phyloP scores from a whole-genome alignment of 2,888 invertebrate genomes.

The Eurytoma adleriae region DNA sequence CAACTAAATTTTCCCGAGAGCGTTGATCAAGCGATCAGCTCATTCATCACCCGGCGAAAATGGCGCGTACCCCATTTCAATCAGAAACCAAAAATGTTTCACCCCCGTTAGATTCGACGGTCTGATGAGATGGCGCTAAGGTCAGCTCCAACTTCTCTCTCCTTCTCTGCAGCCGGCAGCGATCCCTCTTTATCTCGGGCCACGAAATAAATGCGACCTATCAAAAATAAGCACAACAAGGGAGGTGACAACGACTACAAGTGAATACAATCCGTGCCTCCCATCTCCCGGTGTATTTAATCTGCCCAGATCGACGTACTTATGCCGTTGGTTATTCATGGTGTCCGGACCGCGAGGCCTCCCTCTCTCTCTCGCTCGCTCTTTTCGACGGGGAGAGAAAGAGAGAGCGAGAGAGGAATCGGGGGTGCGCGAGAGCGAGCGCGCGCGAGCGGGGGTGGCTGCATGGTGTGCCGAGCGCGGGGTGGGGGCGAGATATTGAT shows the following conservation, averaged over 20 bases:
- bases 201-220: not conserved
- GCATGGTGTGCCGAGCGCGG: constrained; percentile 59
- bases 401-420: constrained; percentile 23
- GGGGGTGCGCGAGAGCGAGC: constrained; percentile 28
- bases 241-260: not conserved
- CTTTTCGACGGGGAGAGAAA: constrained; percentile 15
- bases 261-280: not conserved
- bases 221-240: constrained; percentile 9
- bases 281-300: constrained; percentile 68
- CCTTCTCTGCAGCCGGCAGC: no score
- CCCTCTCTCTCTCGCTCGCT: constrained; percentile 2
- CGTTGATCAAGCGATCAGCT: no score
- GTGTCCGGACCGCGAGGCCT: constrained; percentile 71
- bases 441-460: constrained; percentile 45
- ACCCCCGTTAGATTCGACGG: no score
- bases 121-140: no score
- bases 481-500: constrained; percentile 76
- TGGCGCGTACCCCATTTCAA: no score
- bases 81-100: no score
- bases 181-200: no score
- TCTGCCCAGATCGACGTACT: constrained; percentile 60
- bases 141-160: no score
- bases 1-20: no score
- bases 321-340: constrained; percentile 73
- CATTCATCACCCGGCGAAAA: no score